Evolutionary conservation across 2,113 vertebrate species (phyloP).

Genomic region (Chiloscyllium plagiosum): DNA sequence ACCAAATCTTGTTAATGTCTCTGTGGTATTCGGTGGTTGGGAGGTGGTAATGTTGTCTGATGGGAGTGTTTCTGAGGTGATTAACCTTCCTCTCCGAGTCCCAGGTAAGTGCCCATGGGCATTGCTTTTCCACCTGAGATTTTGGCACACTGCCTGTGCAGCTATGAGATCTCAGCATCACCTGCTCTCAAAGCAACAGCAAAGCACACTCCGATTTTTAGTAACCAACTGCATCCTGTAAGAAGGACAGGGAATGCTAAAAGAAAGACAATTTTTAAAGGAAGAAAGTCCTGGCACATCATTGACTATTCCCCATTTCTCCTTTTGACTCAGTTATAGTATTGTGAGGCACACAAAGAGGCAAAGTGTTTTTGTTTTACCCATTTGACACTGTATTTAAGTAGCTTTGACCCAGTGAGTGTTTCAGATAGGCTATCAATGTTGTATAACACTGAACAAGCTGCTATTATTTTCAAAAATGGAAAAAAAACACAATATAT

Average conservation of each 20-base stretch:
- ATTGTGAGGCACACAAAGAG: not conserved
- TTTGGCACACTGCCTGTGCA: constrained; percentile 24
- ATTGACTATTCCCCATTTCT: not conserved
- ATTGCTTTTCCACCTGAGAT: constrained; percentile 18
- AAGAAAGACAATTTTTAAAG: not conserved
- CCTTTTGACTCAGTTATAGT: not conserved
- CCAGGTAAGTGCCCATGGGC: constrained; percentile 13
- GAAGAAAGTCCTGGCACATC: not conserved
- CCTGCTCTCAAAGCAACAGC: not conserved
- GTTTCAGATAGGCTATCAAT: not conserved
- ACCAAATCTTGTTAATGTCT: constrained; percentile 28
- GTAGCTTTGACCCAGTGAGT: not conserved
- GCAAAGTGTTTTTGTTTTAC: not conserved
- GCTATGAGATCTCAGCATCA: not conserved
- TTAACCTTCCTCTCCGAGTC: constrained; percentile 13
- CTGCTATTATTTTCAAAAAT: not conserved
- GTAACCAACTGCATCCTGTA: not conserved
- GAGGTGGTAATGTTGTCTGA: constrained; percentile 28
- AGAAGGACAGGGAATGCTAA: not conserved
- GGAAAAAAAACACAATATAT: not conserved
- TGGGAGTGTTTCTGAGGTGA: constrained; percentile 23
- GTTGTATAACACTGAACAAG: not conserved
- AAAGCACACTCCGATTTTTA: not conserved
- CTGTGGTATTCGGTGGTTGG: constrained; percentile 1
- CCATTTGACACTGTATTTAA: not conserved